A percentile compares a stretch with the other conserved stretches of the same genome.
Evolutionary conservation across 2,113 vertebrate species (phyloP).

Genomic region (Pomatorhinus ruficollis): DNA sequence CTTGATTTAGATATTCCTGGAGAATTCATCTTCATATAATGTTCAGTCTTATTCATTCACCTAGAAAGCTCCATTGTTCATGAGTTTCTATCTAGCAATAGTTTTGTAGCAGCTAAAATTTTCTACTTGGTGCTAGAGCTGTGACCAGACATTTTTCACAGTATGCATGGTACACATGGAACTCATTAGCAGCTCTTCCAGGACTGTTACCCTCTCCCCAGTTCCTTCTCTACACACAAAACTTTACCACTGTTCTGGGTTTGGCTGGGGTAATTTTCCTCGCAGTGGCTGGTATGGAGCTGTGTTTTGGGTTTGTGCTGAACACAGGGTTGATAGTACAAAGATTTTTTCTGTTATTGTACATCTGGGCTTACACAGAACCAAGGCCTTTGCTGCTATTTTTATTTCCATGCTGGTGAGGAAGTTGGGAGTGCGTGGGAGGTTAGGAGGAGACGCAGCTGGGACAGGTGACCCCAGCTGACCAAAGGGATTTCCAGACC

Average conservation of each 20-base stretch:
- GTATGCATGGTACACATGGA: too few relatives aligned
- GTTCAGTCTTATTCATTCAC: neutral
- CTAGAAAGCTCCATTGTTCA: neutral
- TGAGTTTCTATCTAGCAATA: neutral
- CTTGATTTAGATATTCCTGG: neutral
- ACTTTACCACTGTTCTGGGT: neutral
- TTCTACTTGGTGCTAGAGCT: neutral
- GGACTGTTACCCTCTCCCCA: neutral
- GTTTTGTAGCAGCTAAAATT: neutral
- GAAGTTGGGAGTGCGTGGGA: rapidly evolving
- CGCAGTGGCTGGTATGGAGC: rapidly evolving
- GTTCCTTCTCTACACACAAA: neutral
- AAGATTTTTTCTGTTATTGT: neutral
- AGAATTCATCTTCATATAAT: neutral
- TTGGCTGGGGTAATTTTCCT: neutral
- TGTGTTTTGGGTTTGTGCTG: neutral
- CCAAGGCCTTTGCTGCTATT: neutral
- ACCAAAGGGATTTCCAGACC: neutral
- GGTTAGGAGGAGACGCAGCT: neutral
- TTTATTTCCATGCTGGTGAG: rapidly evolving
- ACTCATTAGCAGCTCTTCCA: neutral
- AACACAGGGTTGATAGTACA: neutral
- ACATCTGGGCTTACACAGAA: neutral
- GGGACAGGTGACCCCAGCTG: neutral
- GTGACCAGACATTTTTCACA: neutral